These are phyloP conservation scores for Aphelenchoides besseyi DNA, from an alignment of 1,140 invertebrate genomes.

Conservation along the genomic window DNA sequence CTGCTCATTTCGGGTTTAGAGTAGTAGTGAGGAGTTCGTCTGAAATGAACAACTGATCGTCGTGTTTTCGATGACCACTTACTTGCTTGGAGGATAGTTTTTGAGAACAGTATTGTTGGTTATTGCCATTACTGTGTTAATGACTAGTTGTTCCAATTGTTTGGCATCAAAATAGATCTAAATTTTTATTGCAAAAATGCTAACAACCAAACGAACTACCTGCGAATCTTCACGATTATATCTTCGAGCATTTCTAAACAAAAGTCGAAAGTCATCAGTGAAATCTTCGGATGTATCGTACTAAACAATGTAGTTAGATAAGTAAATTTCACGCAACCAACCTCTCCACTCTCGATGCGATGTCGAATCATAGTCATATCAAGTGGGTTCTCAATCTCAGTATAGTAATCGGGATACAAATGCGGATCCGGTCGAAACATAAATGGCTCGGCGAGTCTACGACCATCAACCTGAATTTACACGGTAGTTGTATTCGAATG, in stretches of 20 bases:
- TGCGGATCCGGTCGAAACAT: conserved; percentile 94
- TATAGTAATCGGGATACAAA: conserved; percentile 90
- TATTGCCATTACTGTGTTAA: conserved; percentile 28
- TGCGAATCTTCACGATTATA: conserved; percentile 94
- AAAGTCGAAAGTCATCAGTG: conserved; percentile 82
- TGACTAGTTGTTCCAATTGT: conserved; percentile 32
- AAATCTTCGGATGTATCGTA: conserved; percentile 80
- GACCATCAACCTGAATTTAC: conserved; percentile 74
- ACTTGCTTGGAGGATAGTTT: conserved; percentile 19
- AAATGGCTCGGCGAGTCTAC: conserved; percentile 83
- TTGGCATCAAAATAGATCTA: conserved; percentile 77
- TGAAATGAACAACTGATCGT: conserved; percentile 9
- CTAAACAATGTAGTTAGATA: conserved; percentile 47
- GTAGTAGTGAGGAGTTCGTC: conserved; percentile 5
- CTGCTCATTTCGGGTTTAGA: conserved; percentile 10
- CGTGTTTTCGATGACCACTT: conserved; percentile 68
- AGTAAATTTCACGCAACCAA: conserved; percentile 25
- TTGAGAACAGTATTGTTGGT: conserved; percentile 34
- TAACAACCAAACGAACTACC: too few relatives aligned
- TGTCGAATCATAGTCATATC: conserved; percentile 90
- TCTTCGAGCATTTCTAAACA: conserved; percentile 88
- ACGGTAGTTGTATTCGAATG: too few relatives aligned
- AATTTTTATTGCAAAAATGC: too few relatives aligned
- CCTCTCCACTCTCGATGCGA: conserved; percentile 72
- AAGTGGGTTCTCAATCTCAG: conserved; percentile 92